phyloP scores from a whole-genome alignment of 2,113 vertebrate genomes.

The Mormyrus iriodes region DNA sequence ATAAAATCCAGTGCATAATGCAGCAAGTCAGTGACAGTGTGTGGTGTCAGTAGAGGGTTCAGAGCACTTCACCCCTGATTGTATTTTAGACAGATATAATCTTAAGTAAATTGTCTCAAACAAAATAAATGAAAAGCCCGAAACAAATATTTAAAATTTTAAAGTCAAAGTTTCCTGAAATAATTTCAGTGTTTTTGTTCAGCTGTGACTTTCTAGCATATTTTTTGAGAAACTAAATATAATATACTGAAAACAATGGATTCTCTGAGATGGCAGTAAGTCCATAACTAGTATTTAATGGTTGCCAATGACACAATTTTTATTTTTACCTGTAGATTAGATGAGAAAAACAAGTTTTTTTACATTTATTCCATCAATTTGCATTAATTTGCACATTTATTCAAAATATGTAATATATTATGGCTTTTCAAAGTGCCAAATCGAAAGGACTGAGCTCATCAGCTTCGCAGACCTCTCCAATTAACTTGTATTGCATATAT shows the following conservation, averaged over 20 bases:
- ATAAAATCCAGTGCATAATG: neutral
- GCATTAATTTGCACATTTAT: neutral
- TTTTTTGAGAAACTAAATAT: neutral
- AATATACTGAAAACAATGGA: neutral
- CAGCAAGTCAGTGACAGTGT: neutral
- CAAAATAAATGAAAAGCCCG: neutral
- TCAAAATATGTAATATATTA: neutral
- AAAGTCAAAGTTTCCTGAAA: neutral
- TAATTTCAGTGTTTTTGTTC: neutral
- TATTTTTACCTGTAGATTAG: neutral
- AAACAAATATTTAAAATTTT: neutral
- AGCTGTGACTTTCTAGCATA: neutral
- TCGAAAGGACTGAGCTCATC: neutral
- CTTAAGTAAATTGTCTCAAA: neutral
- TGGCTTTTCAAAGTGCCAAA: neutral
- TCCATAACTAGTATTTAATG: neutral
- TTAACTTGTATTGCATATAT: slow-evolving; percentile 6
- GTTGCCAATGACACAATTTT: neutral
- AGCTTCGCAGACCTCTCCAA: neutral
- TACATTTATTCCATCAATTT: neutral
- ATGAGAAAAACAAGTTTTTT: neutral
- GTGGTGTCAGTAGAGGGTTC: neutral
- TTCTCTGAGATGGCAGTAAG: neutral
- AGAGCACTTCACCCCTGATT: neutral
- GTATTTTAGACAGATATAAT: neutral